Base-by-base conservation (phyloP, 2,797 vertebrate species). In the Spinus pinus region DNA sequence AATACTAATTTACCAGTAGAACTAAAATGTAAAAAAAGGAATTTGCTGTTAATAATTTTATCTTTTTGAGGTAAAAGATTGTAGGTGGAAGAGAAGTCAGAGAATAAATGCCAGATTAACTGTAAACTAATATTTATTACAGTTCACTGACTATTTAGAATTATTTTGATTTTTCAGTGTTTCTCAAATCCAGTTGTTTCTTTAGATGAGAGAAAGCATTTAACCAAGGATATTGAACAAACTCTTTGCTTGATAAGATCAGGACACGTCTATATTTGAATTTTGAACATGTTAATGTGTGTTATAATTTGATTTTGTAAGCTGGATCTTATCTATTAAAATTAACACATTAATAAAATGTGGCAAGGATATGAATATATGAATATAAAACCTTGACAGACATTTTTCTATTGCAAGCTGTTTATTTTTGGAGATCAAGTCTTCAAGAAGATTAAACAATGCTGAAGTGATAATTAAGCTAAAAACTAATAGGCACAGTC, bases 361-460 rank as follows among this genome's bases (percentile, higher is more conserved):
- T 72, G 58, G 57, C 51, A 81, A 95, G 47, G 50, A 44, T 83
- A 72, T 69, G 93, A 93, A 96, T 93, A 88, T 77, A 88, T 93
- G 44, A 93, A 83, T 96, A 93, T 62, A 94, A 95, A 96, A 33
- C 37, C 22, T 33, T 61, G 65, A 81, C 22, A 69, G 86, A 73
- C 47, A 27, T 91, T 92, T 88, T 94, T 83, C 57, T 33, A 23
- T 67, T 51, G 51, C 24, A 91, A 75, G 58, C 49, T 84, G 50
- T 95, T 96, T 95, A 41, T 92, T 96, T 50, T 78, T 95, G 79
- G 44, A 91, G 66, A 95, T 47, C 67, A 88, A 86, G 49, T 89
- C 81, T 97, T 91, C 80, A 69, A 80, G 73, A 81, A 95, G 79
- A 95, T 92, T 91, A 96, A 96, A 92, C 37, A 92, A 71, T 73